These are phyloP conservation scores for Galleria mellonella DNA, from an alignment of 1,140 invertebrate genomes.

Conservation along the genomic window DNA sequence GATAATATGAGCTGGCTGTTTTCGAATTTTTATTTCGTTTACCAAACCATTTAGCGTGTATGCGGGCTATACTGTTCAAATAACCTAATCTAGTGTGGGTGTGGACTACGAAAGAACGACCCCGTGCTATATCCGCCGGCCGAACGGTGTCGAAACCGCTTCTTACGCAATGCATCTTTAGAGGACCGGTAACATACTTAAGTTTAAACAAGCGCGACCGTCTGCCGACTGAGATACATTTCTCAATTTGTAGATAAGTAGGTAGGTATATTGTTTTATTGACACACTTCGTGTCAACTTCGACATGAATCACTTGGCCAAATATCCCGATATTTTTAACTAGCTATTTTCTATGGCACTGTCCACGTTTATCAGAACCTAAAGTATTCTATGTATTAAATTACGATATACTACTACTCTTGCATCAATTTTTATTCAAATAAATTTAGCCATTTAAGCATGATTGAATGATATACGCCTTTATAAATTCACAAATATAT, in stretches of 20 bases:
- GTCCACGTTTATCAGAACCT: no score
- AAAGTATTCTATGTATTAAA: no score
- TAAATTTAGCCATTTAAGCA: no score
- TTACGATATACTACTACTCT: no score
- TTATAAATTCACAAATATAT: no score
- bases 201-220: constrained; percentile 22
- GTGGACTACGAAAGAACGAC: constrained; percentile 48
- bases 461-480: no score
- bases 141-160: constrained; percentile 50
- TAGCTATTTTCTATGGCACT: no score
- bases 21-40: constrained; percentile 28
- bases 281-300: not conserved
- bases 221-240: constrained; percentile 21
- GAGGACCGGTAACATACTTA: constrained; percentile 42
- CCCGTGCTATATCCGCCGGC: constrained; percentile 63
- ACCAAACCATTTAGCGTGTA: constrained; percentile 42
- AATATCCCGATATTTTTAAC: no score
- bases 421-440: no score
- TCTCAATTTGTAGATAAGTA: constrained; percentile 12
- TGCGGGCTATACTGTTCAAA: constrained; percentile 45
- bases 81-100: constrained; percentile 47
- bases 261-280: constrained; percentile 6
- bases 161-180: constrained; percentile 51
- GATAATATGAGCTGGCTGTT: constrained; percentile 25
- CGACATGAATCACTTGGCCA: no score